A percentile compares a stretch with the other conserved stretches of the same genome.
phyloP scores from a whole-genome alignment of 2,797 vertebrate genomes.

The Danio jaintianensis region DNA sequence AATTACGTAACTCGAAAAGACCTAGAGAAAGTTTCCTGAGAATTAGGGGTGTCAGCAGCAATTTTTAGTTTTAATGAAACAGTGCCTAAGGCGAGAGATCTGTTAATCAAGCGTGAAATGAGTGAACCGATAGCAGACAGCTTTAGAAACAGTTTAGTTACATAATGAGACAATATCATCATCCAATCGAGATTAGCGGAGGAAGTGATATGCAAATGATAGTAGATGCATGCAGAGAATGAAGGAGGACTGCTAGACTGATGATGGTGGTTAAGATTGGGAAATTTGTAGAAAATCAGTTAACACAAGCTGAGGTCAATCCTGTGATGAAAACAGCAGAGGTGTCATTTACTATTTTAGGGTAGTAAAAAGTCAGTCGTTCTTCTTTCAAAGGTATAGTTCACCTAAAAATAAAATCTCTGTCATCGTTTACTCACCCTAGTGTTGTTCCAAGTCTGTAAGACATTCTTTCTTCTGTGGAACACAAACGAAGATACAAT shows the following conservation, averaged over 20 bases:
- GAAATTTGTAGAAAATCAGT: neutral
- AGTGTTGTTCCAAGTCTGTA: neutral
- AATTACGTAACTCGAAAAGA: constrained; percentile 67
- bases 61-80: constrained; percentile 76
- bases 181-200: neutral
- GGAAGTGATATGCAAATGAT: neutral
- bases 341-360: neutral
- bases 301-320: neutral
- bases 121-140: neutral
- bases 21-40: constrained; percentile 81
- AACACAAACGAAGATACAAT: neutral
- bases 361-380: neutral
- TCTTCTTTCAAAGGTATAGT: neutral
- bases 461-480: neutral
- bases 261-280: neutral
- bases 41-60: constrained; percentile 81
- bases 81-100: constrained; percentile 25
- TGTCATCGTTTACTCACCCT: neutral
- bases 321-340: neutral
- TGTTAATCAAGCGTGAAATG: constrained; percentile 38
- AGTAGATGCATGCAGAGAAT: constrained; percentile 6
- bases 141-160: constrained; percentile 27
- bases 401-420: neutral
- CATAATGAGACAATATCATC: constrained; percentile 23
- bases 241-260: neutral